phyloP scores from a whole-genome alignment of 2,888 invertebrate species.

The Syritta pipiens region DNA sequence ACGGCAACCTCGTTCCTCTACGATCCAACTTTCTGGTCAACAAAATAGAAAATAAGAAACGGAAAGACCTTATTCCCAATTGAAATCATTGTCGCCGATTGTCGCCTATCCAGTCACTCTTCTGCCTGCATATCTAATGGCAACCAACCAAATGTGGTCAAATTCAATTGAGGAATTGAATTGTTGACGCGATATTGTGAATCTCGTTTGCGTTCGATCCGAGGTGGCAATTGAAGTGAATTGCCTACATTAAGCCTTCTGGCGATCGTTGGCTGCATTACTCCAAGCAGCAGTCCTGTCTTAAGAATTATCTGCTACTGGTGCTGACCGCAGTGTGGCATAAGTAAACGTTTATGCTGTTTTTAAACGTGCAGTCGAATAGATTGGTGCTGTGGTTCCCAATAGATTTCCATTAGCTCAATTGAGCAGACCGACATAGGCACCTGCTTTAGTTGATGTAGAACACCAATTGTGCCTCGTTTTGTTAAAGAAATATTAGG shows the following conservation, averaged over 20 bases:
- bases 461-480: slow-evolving; percentile 26
- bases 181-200: slow-evolving; percentile 62
- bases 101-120: slow-evolving; percentile 10
- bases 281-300: not conserved
- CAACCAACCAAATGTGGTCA: slow-evolving; percentile 43
- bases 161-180: slow-evolving; percentile 66
- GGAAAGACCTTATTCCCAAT: slow-evolving; percentile 9
- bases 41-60: not conserved
- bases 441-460: slow-evolving; percentile 29
- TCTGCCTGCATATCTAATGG: slow-evolving; percentile 7
- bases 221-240: slow-evolving; percentile 68
- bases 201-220: slow-evolving; percentile 61
- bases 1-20: slow-evolving; percentile 16
- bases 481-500: too few species aligned
- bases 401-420: slow-evolving; percentile 33
- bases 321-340: not conserved
- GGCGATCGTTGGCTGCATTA: not conserved
- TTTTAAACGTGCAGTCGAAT: too few species aligned
- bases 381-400: slow-evolving; percentile 5
- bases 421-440: slow-evolving; percentile 7
- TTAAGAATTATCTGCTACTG: not conserved
- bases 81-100: too few species aligned
- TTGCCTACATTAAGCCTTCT: slow-evolving; percentile 52
- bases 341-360: not conserved
- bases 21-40: slow-evolving; percentile 34